Evolutionary conservation across 2,797 vertebrate genomes (phyloP).

Genomic region (Tauraco hartlaubi): DNA sequence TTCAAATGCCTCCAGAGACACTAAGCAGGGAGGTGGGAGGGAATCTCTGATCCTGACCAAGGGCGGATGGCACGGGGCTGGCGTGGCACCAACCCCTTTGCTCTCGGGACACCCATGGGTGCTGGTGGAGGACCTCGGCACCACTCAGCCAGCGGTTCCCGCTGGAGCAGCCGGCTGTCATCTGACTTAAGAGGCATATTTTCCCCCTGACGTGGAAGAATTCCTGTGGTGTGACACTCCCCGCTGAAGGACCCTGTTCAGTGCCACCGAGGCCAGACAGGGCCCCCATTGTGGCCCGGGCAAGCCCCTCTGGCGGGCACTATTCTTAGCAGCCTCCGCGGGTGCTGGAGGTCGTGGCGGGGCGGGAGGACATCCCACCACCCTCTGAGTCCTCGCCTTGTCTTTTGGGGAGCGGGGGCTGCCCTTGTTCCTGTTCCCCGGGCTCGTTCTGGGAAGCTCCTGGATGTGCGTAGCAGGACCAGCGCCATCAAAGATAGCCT

Average conservation of each 20-base stretch:
- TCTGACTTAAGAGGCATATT: slow-evolving; percentile 69
- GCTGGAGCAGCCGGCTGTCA: slow-evolving; percentile 30
- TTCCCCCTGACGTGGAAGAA: slow-evolving; percentile 77
- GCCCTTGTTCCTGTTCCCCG: neutral
- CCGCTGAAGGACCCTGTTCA: slow-evolving; percentile 74
- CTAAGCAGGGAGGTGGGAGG: neutral
- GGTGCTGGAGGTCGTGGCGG: slow-evolving; percentile 49
- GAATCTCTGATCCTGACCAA: neutral
- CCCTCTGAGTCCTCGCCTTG: slow-evolving; percentile 3
- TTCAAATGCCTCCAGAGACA: neutral
- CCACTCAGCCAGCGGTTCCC: slow-evolving; percentile 16
- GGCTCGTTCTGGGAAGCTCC: neutral
- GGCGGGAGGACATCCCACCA: neutral
- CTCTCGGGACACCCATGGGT: neutral
- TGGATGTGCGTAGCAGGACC: neutral
- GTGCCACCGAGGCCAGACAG: slow-evolving; percentile 71
- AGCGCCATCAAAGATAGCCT: neutral
- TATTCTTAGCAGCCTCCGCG: slow-evolving; percentile 75
- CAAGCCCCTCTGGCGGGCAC: slow-evolving; percentile 59
- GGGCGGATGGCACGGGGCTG: neutral
- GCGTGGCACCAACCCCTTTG: accelerated
- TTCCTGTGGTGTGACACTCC: slow-evolving; percentile 79
- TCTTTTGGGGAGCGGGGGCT: neutral
- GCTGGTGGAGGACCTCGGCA: neutral
- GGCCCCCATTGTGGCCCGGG: slow-evolving; percentile 76